These are phyloP conservation scores for Zosterops hypoxanthus DNA, from an alignment of 2,113 vertebrate genomes.

Conservation along the genomic window DNA sequence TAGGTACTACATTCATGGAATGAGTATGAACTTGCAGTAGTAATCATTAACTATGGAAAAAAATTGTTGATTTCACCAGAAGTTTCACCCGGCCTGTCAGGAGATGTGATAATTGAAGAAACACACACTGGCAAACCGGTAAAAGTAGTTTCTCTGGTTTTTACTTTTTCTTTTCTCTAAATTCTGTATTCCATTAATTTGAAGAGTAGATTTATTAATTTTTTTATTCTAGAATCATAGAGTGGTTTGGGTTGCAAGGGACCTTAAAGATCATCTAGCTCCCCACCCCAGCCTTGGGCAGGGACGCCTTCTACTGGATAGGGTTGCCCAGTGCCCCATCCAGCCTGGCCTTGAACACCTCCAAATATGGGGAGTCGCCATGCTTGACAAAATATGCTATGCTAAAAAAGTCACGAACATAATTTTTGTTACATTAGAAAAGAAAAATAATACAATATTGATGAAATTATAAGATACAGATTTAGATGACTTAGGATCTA, in stretches of 20 bases:
- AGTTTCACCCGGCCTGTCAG: background rate
- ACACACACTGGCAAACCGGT: background rate
- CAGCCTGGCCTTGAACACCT: background rate
- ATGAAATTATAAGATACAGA: background rate
- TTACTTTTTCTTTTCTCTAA: background rate
- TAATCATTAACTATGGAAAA: slow-evolving; percentile 83
- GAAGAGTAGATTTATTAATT: background rate
- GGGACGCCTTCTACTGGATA: background rate
- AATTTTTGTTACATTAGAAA: background rate
- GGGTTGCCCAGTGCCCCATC: background rate
- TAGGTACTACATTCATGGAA: slow-evolving; percentile 82
- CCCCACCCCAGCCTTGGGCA: background rate
- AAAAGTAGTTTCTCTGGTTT: slow-evolving; percentile 50
- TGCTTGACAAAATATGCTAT: background rate
- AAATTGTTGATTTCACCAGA: slow-evolving; percentile 69
- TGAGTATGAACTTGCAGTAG: slow-evolving; percentile 78
- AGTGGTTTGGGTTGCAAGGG: background rate
- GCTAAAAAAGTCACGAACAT: background rate
- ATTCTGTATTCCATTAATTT: background rate
- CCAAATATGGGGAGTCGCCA: background rate
- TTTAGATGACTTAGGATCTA: background rate
- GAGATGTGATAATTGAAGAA: background rate
- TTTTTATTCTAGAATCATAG: background rate
- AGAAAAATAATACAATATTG: background rate
- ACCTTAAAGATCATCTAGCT: background rate